A percentile compares a stretch with the other conserved stretches of the same genome.
These are phyloP conservation scores for Setophaga coronata DNA, from an alignment of 2,113 vertebrate genomes.

Conservation along the genomic window DNA sequence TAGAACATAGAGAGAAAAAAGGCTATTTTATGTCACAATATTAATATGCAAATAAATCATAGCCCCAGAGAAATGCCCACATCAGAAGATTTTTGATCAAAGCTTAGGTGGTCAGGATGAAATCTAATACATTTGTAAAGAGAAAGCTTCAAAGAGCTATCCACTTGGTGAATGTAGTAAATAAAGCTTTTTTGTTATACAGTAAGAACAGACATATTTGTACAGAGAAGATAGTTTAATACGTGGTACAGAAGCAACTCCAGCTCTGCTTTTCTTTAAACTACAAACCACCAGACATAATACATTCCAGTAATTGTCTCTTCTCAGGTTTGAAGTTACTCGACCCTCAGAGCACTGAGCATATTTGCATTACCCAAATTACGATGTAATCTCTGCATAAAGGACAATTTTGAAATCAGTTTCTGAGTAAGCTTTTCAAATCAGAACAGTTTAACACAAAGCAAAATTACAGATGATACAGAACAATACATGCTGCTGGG, in stretches of 20 bases:
- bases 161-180: background rate
- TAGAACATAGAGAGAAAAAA: background rate
- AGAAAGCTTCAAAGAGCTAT: background rate
- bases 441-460: background rate
- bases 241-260: background rate
- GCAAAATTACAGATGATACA: background rate
- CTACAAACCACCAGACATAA: background rate
- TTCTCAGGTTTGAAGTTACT: background rate
- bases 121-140: background rate
- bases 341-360: rapidly evolving
- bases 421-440: background rate
- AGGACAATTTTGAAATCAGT: background rate
- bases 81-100: background rate
- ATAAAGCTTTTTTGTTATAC: background rate
- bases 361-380: background rate
- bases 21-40: background rate
- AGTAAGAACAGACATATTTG: background rate
- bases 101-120: background rate
- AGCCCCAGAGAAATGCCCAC: background rate
- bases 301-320: background rate
- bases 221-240: background rate
- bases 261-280: background rate
- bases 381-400: background rate
- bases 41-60: background rate
- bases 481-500: background rate